These are phyloP conservation scores for Apis florea DNA, from an alignment of 1,140 invertebrate genomes.

Conservation along the genomic window DNA sequence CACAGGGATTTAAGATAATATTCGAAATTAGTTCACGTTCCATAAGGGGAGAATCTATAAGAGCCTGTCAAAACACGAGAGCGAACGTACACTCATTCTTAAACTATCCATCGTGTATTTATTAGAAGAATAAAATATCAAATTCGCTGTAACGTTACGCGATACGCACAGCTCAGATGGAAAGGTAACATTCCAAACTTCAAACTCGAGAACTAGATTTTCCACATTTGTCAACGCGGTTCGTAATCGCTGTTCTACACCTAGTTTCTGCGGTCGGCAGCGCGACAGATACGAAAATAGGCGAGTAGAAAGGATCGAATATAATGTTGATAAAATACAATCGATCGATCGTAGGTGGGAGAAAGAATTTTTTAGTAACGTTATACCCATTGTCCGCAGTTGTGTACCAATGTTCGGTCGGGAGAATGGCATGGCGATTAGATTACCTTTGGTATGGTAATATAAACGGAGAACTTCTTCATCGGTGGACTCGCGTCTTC, in stretches of 20 bases:
- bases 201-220: neutral
- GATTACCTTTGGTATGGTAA: neutral
- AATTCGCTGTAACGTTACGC: neutral
- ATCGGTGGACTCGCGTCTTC: neutral
- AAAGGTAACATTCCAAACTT: neutral
- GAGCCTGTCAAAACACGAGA: no score
- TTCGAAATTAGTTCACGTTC: neutral
- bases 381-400: neutral
- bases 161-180: neutral
- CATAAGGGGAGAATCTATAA: no score
- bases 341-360: neutral
- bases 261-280: constrained; percentile 27
- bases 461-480: neutral
- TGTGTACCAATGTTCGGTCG: neutral
- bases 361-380: constrained; percentile 5
- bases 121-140: neutral
- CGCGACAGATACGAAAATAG: neutral
- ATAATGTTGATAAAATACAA: neutral
- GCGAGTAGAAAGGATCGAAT: neutral
- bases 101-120: neutral
- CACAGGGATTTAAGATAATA: no score
- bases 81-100: neutral
- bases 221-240: constrained; percentile 13
- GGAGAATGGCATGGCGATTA: neutral
- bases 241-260: neutral